Evolutionary conservation across 1,140 invertebrate species (phyloP).

Genomic region (Lineus longissimus): DNA sequence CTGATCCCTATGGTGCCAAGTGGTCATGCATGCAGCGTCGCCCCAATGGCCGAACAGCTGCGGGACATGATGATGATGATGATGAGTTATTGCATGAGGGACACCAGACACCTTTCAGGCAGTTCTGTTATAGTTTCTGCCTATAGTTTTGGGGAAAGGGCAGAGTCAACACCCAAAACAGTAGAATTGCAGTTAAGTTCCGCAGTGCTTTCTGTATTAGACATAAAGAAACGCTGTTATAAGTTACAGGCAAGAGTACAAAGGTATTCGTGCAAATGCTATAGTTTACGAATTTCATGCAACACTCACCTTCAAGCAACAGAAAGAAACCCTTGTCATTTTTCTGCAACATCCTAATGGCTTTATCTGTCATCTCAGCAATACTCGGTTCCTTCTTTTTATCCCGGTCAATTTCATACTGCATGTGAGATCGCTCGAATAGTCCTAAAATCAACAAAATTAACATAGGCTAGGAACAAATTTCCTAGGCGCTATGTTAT

Average conservation of each 20-base stretch:
- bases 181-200: not conserved
- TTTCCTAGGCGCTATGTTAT: too few species aligned
- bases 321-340: constrained; percentile 80
- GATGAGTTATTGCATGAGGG: too few species aligned
- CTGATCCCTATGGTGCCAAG: too few species aligned
- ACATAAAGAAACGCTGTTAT: not conserved
- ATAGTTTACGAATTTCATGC: not conserved
- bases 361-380: constrained; percentile 77
- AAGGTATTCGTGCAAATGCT: not conserved
- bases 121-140: not conserved
- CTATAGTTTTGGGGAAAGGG: not conserved
- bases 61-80: too few species aligned
- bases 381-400: constrained; percentile 58
- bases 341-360: constrained; percentile 72
- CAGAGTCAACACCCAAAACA: not conserved
- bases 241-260: not conserved
- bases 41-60: too few species aligned
- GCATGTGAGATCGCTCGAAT: constrained; percentile 69
- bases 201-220: not conserved
- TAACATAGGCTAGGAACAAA: not conserved
- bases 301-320: constrained; percentile 71
- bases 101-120: too few species aligned
- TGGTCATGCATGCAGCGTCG: too few species aligned
- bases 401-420: constrained; percentile 66
- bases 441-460: constrained; percentile 43